Evolutionary conservation across 2,797 vertebrate genomes (phyloP), one percentile per base, ranked within the genome.

Genomic region (Sphenopsis melanotis): DNA sequence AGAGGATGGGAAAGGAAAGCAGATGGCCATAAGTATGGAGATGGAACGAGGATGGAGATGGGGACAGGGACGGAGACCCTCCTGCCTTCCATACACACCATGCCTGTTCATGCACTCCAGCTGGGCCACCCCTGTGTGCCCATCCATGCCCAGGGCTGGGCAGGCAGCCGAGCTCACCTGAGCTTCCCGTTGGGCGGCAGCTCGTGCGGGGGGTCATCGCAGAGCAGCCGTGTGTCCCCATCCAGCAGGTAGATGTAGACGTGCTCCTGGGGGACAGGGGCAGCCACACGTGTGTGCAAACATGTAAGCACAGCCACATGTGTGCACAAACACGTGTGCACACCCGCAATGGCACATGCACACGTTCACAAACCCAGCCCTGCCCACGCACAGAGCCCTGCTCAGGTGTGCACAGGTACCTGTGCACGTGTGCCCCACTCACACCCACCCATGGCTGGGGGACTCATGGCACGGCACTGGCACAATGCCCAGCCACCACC

Each of bases 201-300:
- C 72, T 95, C 91, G 0, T 93, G 93, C 26, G 55, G 93, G 16
- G 95, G 95, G 29, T 92, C 93, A 1, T 93, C 91, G 1, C 95
- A 96, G 76, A 85, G 57, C 89, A 96, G 93, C 29, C 83, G 87
- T 4, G 76, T 27, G 17, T 95, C 93, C 46, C 89, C 95, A 2
- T 96, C 95, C 89, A 87, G 83, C 89, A 96, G 91, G 83, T 95
- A 96, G 72, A 96, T 76, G 37, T 90, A 96, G 59, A 92, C 50
- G 0, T 93, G 95, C 47, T 95, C 95, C 95, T 95, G 75, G 41
- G 14, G 39, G 8, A 47, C 22, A 36, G 15, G 42, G 41, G 19
- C 17, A 32, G 70, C 18, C 34, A 34, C 2, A 1, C 2, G 0
- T 10, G 24, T 39, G 34, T 36, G 56, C 56, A 46, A 10, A 52